A percentile compares a stretch with the other conserved stretches of the same genome.
Conservation (phyloP, 1,140 invertebrate genomes). For the Heliconius congener region DNA sequence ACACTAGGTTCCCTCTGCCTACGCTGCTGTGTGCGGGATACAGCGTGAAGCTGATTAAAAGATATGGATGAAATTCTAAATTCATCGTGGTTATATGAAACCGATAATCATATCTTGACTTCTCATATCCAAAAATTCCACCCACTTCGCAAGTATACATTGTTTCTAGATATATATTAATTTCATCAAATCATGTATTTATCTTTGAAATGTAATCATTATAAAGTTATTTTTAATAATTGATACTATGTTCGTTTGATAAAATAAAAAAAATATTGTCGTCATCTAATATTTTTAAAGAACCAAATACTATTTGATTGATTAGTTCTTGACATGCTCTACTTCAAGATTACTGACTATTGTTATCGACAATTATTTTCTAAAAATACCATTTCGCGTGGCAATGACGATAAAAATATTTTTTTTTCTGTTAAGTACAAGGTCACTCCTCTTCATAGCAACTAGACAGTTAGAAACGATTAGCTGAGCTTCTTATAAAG, state of each 20-base stretch:
- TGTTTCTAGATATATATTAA: not conserved
- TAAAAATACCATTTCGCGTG: constrained; percentile 35
- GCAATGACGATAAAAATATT: constrained; percentile 13
- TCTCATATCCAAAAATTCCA: not conserved
- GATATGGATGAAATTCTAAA: no score
- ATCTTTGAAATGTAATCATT: not conserved
- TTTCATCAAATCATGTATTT: not conserved
- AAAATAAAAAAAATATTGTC: not conserved
- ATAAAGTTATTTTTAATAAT: constrained; percentile 1
- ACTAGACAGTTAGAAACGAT: not conserved
- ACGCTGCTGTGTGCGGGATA: no score
- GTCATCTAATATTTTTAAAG: constrained; percentile 11
- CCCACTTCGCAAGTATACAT: not conserved
- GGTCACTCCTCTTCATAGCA: constrained; percentile 14
- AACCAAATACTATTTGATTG: constrained; percentile 34
- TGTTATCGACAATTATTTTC: constrained; percentile 46
- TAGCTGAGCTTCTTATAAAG: not conserved
- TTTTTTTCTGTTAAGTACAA: constrained; percentile 28
- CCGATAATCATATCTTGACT: not conserved
- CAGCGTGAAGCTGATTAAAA: no score
- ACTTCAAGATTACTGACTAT: constrained; percentile 46
- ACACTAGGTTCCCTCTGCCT: no score
- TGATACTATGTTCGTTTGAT: not conserved
- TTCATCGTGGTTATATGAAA: not conserved
- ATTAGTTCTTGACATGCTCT: constrained; percentile 47